Conservation (phyloP, 2,113 vertebrate species). For the Silurus asotus region DNA sequence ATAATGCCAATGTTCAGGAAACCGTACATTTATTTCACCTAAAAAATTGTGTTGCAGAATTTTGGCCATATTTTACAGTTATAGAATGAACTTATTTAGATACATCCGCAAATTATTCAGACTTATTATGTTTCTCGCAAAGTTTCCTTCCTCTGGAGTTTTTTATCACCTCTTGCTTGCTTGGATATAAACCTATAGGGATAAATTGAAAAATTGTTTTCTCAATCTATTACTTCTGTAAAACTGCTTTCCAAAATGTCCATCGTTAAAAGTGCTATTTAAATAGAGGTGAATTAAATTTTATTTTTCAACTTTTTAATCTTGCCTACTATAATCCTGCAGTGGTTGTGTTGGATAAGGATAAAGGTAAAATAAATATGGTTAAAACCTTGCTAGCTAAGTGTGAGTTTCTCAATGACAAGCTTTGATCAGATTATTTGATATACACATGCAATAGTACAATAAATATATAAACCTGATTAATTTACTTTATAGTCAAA, state of each 20-base stretch:
- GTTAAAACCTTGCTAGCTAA: neutral
- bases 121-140: no score
- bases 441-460: neutral
- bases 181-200: no score
- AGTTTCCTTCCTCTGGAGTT: no score
- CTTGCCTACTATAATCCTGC: neutral
- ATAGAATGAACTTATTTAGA: no score
- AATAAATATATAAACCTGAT: neutral
- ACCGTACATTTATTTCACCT: neutral
- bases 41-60: neutral
- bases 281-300: no score
- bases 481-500: neutral
- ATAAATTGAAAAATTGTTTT: no score
- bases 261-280: no score
- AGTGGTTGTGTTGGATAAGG: neutral
- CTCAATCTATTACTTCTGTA: no score
- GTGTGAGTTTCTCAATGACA: neutral
- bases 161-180: no score
- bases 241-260: no score
- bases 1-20: neutral
- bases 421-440: neutral
- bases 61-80: no score
- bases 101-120: no score
- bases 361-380: neutral
- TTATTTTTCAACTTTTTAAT: neutral